A percentile compares a stretch with the other conserved stretches of the same genome.
These are phyloP conservation scores for Sesamia inferens DNA, from an alignment of 2,888 invertebrate species.

Conservation along the genomic window DNA sequence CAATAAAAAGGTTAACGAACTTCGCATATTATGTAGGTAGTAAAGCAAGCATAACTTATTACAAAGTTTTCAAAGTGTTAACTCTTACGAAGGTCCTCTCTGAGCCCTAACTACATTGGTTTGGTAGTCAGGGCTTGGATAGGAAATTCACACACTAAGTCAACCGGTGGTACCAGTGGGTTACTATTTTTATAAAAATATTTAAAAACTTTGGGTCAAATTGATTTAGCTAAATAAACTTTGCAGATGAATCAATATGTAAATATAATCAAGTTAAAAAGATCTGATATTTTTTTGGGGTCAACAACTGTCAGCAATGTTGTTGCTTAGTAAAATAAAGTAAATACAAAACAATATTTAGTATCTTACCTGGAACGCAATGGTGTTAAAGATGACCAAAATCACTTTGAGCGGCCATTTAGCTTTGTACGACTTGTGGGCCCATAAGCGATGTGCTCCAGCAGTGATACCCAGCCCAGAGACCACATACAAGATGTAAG, in stretches of 20 bases:
- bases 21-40: background rate
- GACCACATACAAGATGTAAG: constrained; percentile 92
- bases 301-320: background rate
- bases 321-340: background rate
- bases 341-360: background rate
- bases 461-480: constrained; percentile 98
- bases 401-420: constrained; percentile 96
- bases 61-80: background rate
- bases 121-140: background rate
- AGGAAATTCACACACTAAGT: too few species aligned
- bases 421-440: constrained; percentile 98
- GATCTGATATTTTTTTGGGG: background rate
- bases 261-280: background rate
- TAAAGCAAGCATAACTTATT: background rate
- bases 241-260: too few species aligned
- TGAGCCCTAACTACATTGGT: background rate
- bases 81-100: background rate
- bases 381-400: constrained; percentile 95
- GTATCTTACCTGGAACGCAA: constrained; percentile 95
- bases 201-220: background rate
- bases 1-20: background rate
- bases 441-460: constrained; percentile 98
- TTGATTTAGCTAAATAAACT: background rate
- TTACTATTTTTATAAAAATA: background rate
- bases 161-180: background rate